A percentile compares a stretch with the other conserved stretches of the same genome.
Evolutionary conservation across 2,888 invertebrate genomes (phyloP).

Genomic region (Doris montereyensis): DNA sequence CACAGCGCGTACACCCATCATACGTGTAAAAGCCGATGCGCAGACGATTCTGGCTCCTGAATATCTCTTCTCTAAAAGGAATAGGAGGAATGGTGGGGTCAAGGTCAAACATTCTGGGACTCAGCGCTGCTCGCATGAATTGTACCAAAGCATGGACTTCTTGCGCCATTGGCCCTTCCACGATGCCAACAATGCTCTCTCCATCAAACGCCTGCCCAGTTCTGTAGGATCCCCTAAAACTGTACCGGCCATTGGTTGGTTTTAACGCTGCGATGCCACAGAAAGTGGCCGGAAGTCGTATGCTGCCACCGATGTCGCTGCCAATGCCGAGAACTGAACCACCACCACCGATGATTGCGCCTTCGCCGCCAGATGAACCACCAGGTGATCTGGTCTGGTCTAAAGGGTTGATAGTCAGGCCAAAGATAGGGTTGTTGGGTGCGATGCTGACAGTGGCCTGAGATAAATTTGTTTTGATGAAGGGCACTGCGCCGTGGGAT

Average conservation of each 20-base stretch:
- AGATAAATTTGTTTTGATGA: slow-evolving; percentile 70
- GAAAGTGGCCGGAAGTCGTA: slow-evolving; percentile 70
- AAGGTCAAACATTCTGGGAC: slow-evolving; percentile 60
- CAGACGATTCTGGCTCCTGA: slow-evolving; percentile 23
- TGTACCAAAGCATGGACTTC: slow-evolving; percentile 65
- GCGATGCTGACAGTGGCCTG: slow-evolving; percentile 54
- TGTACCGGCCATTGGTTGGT: slow-evolving; percentile 10
- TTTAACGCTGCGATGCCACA: slow-evolving; percentile 25
- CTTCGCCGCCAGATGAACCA: slow-evolving; percentile 74
- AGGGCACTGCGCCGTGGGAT: slow-evolving; percentile 74
- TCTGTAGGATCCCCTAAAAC: no score
- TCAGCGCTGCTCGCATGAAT: slow-evolving; percentile 58
- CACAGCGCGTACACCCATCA: background rate
- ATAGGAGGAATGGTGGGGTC: slow-evolving; percentile 65
- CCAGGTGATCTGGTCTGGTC: slow-evolving; percentile 70
- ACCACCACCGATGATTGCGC: slow-evolving; percentile 72
- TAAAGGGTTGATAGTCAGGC: slow-evolving; percentile 71
- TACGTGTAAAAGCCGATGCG: slow-evolving; percentile 36
- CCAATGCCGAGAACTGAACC: slow-evolving; percentile 74
- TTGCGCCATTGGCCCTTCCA: slow-evolving; percentile 69
- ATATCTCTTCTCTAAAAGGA: slow-evolving; percentile 66
- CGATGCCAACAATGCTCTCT: slow-evolving; percentile 60
- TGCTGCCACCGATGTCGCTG: slow-evolving; percentile 74
- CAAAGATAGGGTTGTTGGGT: slow-evolving; percentile 62
- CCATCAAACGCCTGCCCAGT: no score